Evolutionary conservation across 2,113 vertebrate genomes (phyloP), one percentile per base, ranked within the genome.

Genomic region (Sturnira hondurensis): DNA sequence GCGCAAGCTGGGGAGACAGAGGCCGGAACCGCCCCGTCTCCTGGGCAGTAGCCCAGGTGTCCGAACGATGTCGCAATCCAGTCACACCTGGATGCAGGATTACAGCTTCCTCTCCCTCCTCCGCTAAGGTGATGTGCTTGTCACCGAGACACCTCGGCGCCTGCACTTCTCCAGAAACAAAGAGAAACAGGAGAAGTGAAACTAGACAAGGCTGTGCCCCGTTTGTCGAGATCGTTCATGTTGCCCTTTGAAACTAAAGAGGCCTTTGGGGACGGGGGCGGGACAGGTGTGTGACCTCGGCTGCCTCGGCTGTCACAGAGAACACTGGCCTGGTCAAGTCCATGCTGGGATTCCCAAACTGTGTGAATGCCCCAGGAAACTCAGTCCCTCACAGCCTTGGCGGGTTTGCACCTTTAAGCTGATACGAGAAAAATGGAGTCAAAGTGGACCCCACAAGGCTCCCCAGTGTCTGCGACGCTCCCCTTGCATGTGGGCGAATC

Each of bases 181-280:
- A 67, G 56, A 16, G 11, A 65, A 89, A 24, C 0, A 15, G 2
- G 47, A 86, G 73, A 14, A 12, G 56, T 11, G 26, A 17, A n/a
- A 43, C 26, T 1, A 47, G 81, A 12, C 13, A 9, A 26, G 71
- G 38, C 78, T 0, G 3, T 13, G 56, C 0, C 5, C 43, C 22
- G 4, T 83, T 58, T n/a, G 86, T 74, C 86, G 2, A 0, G 78
- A 2, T 2, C 33, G 84, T 89, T 65, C 26, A 13, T 2, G 0
- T n/a, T 24, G 12, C 3, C 5, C 1, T 0, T 2, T 0, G 8
- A 31, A 16, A 20, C 43, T 3, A 5, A 16, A 43, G 83, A 33
- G 74, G 45, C 50, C 47, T 41, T 38, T 5, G 9, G 58, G 10
- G 8, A n/a, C n/a, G 1, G 11, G 12, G 58, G 10, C 0, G 47